Evolutionary conservation across 2,888 invertebrate genomes (phyloP), one percentile per base, ranked within the genome.

Genomic region (Tribolium freemani): DNA sequence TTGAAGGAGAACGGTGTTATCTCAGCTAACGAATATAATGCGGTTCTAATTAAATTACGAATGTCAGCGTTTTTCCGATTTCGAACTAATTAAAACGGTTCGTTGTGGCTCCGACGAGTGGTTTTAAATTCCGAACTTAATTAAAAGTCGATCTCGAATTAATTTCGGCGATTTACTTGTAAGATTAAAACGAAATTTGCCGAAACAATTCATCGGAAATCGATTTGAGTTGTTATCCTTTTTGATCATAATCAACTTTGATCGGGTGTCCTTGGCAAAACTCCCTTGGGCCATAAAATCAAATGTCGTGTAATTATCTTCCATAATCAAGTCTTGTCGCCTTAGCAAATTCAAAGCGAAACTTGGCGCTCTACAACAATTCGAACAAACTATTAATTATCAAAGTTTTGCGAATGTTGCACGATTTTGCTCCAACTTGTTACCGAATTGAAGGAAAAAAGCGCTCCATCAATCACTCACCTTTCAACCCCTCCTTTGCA

Each of bases 361-460:
- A 38, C 38, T 38, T 38, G n/a, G n/a, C 3, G 9, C 38, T n/a
- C 38, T 9, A n/a, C 16, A 21, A 61, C 30, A 31, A 63, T 63
- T 38, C 63, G 13, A n/a, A 51, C 21, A 38, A 16, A 51, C 63
- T 64, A 64, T 64, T 64, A 64, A 64, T 64, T 64, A 64, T 54
- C 64, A 64, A 64, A 64, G 53, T 64, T 38, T 64, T 21, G 10
- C 21, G 13, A 11, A 48, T 13, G 48, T 48, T 48, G 10, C 48
- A 48, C 45, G 45, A 45, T 26, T 30, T 10, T 26, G 8, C 13
- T n/a, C 51, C 4, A 9, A 31, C 20, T 63, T 31, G 51, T 6
- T 21, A 46, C 48, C 8, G 16, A 31, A 16, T 48, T 16, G 6
- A n/a, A 1, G n/a, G 26, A 31, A 11, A 48, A 11, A 16, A 11